Evolutionary conservation across 2,797 vertebrate species (phyloP), one percentile per base, ranked within the genome.

Genomic region (Lindbergichthys nudifrons): DNA sequence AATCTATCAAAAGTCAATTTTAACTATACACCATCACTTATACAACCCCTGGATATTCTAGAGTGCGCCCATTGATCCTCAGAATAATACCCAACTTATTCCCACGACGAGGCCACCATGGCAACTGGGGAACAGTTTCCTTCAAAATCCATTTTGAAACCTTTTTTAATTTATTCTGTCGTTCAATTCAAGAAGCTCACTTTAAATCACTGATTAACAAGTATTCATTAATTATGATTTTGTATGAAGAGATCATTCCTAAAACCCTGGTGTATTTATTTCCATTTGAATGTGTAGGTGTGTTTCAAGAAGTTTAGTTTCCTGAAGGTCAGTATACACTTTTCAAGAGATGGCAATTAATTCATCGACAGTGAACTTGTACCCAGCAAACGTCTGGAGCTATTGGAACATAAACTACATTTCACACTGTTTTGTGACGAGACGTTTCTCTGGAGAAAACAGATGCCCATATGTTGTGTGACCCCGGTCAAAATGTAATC

Each of bases 301-400:
- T 64, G 43, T 60, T 15, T 46, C 61, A 26, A 41, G 59, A 61
- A 61, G 47, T 77, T 58, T 4, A 18, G 8, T 53, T 54, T 65
- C 46, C 45, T 77, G 53, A 83, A 83, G 70, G 68, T 77, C 64
- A 75, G 61, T 41, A 16, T 4, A 59, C 86, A 87, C 68, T 85
- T 76, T 70, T 10, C n/a, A 10, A 23, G 61, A 3, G 0, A 60
- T 42, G 61, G 61, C 72, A 82, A 87, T 81, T 70, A 78, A 69
- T 70, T 83, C 19, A 52, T 56, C 10, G 2, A 4, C 16, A 50
- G 39, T 1, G 2, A 80, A 75, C 26, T n/a, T 70, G 15, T 52
- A 51, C 54, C 62, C 42, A 48, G 53, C 47, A 5, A 30, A 50
- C 41, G 7, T 60, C 59, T 80, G 0, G 1, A 70, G 59, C 16